Evolutionary conservation across 2,888 invertebrate genomes (phyloP).

Genomic region (Metellina segmentata): DNA sequence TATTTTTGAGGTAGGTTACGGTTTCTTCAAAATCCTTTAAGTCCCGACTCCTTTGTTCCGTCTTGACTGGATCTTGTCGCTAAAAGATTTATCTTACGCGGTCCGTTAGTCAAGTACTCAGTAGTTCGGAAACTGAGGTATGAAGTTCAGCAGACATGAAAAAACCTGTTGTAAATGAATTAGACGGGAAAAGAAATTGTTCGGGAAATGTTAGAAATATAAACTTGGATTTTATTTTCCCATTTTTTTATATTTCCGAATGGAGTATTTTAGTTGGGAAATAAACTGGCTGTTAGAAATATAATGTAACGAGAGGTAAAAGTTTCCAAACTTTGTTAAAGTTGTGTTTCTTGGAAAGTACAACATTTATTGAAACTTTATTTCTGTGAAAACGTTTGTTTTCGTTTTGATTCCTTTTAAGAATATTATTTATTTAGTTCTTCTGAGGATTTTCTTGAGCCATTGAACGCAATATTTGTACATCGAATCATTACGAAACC

Average conservation of each 20-base stretch:
- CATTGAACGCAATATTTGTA: no score
- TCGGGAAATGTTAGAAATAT: not conserved
- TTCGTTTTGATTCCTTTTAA: no score
- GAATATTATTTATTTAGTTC: no score
- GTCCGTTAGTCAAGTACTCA: slow-evolving; percentile 10
- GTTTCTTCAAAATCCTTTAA: not conserved
- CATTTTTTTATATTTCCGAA: no score
- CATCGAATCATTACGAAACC: no score
- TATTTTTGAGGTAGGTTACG: not conserved
- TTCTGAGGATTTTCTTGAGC: no score
- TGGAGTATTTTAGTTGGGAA: no score
- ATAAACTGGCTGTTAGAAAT: not conserved
- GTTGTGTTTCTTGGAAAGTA: no score
- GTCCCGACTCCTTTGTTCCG: not conserved
- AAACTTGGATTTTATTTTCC: no score
- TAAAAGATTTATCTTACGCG: slow-evolving; percentile 17
- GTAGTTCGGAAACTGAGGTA: slow-evolving; percentile 12
- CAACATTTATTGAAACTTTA: no score
- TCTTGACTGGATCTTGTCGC: not conserved
- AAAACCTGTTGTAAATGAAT: not conserved
- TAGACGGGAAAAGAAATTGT: not conserved
- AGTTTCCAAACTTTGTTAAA: not conserved
- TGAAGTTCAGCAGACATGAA: slow-evolving; percentile 3
- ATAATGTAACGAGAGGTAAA: not conserved
- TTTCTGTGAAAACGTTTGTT: no score